Evolutionary conservation across 2,888 invertebrate genomes (phyloP).

Genomic region (Trissonchulus sp.): DNA sequence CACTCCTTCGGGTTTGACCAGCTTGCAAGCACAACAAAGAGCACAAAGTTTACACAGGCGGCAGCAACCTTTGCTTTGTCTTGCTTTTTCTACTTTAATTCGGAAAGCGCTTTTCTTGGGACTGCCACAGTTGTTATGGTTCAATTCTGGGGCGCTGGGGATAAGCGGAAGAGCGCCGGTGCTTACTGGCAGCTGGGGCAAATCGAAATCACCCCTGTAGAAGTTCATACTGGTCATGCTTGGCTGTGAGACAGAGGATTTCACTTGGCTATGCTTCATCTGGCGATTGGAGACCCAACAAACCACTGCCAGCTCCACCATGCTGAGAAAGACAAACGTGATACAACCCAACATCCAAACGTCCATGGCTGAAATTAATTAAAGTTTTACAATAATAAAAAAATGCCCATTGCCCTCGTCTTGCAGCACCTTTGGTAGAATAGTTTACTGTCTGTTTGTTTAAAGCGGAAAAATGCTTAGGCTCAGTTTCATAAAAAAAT

Average conservation of each 20-base stretch:
- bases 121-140: neutral
- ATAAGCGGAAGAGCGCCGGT: neutral
- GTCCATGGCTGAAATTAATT: slow-evolving; percentile 17
- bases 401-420: too few species aligned
- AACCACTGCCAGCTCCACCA: slow-evolving; percentile 51
- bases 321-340: slow-evolving; percentile 50
- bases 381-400: neutral
- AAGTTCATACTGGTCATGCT: slow-evolving; percentile 8
- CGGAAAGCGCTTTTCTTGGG: neutral
- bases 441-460: too few species aligned
- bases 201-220: neutral
- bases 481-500: too few species aligned
- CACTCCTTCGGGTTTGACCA: slow-evolving; percentile 23
- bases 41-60: neutral
- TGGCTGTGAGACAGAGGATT: neutral
- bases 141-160: neutral
- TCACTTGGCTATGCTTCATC: neutral
- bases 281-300: slow-evolving; percentile 43
- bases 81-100: neutral
- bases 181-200: neutral
- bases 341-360: slow-evolving; percentile 42
- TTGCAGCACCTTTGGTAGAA: too few species aligned
- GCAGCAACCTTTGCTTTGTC: neutral
- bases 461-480: too few species aligned
- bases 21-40: slow-evolving; percentile 17